A percentile compares a stretch with the other conserved stretches of the same genome.
Conservation (phyloP, 2,888 invertebrate species). For the Tetheella fluctuosa region DNA sequence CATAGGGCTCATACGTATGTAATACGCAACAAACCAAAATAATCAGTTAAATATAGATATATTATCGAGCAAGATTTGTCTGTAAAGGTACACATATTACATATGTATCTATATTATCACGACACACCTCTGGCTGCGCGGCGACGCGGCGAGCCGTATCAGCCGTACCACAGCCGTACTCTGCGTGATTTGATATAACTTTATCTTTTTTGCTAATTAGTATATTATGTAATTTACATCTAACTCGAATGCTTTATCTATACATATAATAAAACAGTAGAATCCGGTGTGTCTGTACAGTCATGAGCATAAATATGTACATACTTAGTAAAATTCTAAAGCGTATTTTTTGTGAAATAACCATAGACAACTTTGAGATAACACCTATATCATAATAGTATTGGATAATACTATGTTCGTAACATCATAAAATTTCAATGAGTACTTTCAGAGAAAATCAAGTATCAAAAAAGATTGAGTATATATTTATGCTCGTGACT, state of each 20-base stretch:
- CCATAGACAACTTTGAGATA: too few relatives aligned
- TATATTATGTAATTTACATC: slow-evolving; percentile 13
- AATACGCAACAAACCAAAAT: not conserved
- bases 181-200: slow-evolving; percentile 37
- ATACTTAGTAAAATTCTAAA: too few relatives aligned
- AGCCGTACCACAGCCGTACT: slow-evolving; percentile 15
- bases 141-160: not conserved
- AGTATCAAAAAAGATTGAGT: too few relatives aligned
- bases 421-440: too few relatives aligned
- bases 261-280: too few relatives aligned
- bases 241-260: not conserved
- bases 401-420: too few relatives aligned
- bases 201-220: slow-evolving; percentile 34
- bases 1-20: not conserved
- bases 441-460: too few relatives aligned
- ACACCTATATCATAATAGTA: too few relatives aligned
- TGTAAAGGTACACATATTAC: not conserved
- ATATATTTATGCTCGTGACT: too few relatives aligned
- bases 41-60: slow-evolving; percentile 2
- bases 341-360: too few relatives aligned
- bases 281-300: too few relatives aligned
- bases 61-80: slow-evolving; percentile 4
- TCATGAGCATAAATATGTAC: too few relatives aligned
- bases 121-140: slow-evolving; percentile 25
- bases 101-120: slow-evolving; percentile 11